Conservation (phyloP, 2,797 vertebrate genomes). For the Enteromius unitaeniatus region DNA sequence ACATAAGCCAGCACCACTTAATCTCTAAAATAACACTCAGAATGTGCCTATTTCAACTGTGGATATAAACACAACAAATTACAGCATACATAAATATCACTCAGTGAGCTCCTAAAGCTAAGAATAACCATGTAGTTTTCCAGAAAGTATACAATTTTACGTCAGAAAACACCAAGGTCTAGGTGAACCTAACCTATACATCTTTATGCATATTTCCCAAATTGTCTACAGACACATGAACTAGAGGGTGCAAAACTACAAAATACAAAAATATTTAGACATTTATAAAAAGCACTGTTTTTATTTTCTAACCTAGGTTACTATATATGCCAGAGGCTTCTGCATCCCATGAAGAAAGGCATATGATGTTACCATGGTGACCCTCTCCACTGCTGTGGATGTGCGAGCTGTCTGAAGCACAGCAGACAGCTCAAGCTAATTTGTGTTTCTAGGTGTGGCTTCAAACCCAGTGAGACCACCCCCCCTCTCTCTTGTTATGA, state of each 20-base stretch:
- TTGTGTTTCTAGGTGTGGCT: slow-evolving; percentile 64
- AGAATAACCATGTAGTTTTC: slow-evolving; percentile 51
- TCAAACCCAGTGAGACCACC: slow-evolving; percentile 37
- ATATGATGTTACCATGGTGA: slow-evolving; percentile 56
- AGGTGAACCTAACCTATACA: background rate
- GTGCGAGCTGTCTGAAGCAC: slow-evolving; percentile 40
- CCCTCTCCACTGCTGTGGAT: slow-evolving; percentile 36
- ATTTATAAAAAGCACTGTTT: background rate
- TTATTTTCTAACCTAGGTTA: background rate
- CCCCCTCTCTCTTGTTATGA: slow-evolving; percentile 40
- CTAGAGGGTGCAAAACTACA: background rate
- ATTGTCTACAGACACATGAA: background rate
- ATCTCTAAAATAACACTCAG: slow-evolving; percentile 36
- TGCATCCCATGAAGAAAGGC: slow-evolving; percentile 46
- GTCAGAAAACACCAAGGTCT: background rate
- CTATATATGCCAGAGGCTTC: background rate
- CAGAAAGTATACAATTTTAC: slow-evolving; percentile 21
- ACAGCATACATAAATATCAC: slow-evolving; percentile 10
- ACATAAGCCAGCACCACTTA: slow-evolving; percentile 26
- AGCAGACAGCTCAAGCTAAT: slow-evolving; percentile 42
- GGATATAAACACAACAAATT: slow-evolving; percentile 28
- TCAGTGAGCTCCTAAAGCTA: slow-evolving; percentile 48
- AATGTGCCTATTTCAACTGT: slow-evolving; percentile 34
- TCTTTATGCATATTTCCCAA: background rate
- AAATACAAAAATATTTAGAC: background rate